Evolutionary conservation across 1,140 invertebrate species (phyloP).

Genomic region (Homalodisca vitripennis): DNA sequence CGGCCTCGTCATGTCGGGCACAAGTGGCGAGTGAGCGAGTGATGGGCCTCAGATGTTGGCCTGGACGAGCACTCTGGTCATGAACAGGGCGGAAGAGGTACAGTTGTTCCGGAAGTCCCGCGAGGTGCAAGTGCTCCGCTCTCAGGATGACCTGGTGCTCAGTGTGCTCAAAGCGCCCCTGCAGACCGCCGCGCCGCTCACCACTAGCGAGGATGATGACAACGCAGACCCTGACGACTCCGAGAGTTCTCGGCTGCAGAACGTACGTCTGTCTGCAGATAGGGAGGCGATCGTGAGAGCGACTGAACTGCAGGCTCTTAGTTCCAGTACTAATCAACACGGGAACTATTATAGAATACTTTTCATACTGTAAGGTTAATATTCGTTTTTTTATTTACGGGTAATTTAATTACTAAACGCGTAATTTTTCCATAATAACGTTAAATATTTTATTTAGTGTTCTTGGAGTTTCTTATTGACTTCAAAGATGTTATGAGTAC

Average conservation of each 20-base stretch:
- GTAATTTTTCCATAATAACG: too few relatives aligned
- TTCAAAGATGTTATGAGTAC: too few relatives aligned
- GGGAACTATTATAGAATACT: too few relatives aligned
- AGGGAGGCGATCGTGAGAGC: too few relatives aligned
- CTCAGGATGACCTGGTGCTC: constrained; percentile 55
- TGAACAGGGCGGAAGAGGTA: constrained; percentile 63
- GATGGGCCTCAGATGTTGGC: constrained; percentile 36
- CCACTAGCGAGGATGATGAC: constrained; percentile 24
- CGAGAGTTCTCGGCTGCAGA: constrained; percentile 3
- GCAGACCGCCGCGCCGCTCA: constrained; percentile 26
- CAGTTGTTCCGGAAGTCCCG: constrained; percentile 59
- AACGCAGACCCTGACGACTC: constrained; percentile 3
- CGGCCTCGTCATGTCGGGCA: constrained; percentile 40
- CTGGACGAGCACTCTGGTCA: constrained; percentile 47
- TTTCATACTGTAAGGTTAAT: too few relatives aligned
- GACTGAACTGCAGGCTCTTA: too few relatives aligned
- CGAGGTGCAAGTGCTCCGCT: constrained; percentile 47
- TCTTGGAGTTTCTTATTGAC: too few relatives aligned
- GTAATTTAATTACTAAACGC: too few relatives aligned
- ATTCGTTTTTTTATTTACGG: too few relatives aligned
- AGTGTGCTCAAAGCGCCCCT: constrained; percentile 57
- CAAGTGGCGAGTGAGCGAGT: constrained; percentile 44
- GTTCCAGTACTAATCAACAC: too few relatives aligned
- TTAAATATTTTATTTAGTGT: too few relatives aligned
- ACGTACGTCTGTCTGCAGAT: not conserved